Evolutionary conservation across 2,888 invertebrate genomes (phyloP).

Genomic region (Pristionchus entomophagus): DNA sequence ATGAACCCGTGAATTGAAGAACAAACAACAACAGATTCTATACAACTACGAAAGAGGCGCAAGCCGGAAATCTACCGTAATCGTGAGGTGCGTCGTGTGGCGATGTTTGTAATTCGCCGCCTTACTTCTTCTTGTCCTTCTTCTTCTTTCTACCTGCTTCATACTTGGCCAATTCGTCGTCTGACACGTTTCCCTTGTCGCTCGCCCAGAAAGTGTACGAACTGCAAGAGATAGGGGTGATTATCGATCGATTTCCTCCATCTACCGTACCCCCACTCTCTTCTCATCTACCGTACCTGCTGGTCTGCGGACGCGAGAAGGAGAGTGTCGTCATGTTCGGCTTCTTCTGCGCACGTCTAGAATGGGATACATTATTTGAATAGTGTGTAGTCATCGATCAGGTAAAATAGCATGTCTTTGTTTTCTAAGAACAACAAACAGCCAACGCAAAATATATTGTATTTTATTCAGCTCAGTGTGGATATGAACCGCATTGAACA

Average conservation of each 20-base stretch:
- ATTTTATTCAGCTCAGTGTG: too few relatives aligned
- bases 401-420: too few relatives aligned
- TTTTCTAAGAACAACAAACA: neutral
- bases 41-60: constrained; percentile 1
- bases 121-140: constrained; percentile 51
- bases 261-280: neutral
- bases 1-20: neutral
- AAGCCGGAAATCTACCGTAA: neutral
- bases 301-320: constrained; percentile 45
- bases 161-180: constrained; percentile 61
- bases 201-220: constrained; percentile 36
- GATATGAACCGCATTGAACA: too few relatives aligned
- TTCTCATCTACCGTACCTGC: neutral
- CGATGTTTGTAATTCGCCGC: neutral
- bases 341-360: constrained; percentile 39
- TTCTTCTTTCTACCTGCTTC: constrained; percentile 58
- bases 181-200: constrained; percentile 46
- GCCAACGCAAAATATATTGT: too few relatives aligned
- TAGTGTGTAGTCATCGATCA: neutral
- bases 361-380: neutral
- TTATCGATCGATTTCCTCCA: neutral
- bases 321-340: neutral
- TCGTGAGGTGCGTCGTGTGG: constrained; percentile 17
- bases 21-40: constrained; percentile 30
- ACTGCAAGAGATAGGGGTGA: constrained; percentile 8